Percentiles rank a stretch among this genome's conserved stretches.
These are phyloP conservation scores for Peromyscus nudipes DNA, from an alignment of 2,797 vertebrate genomes.

Conservation along the genomic window DNA sequence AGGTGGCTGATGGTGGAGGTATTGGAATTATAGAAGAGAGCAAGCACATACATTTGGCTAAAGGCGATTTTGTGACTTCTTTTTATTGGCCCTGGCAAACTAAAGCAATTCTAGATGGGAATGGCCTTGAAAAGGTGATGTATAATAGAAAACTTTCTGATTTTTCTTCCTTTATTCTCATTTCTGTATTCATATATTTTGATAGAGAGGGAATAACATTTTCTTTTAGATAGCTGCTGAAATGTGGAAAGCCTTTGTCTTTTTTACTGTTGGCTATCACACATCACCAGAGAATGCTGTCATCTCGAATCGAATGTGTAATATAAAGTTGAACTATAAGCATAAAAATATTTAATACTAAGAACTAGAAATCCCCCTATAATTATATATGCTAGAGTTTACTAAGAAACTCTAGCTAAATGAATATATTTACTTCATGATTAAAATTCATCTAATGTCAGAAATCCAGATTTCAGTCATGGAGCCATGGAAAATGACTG, in stretches of 20 bases:
- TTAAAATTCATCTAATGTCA: conserved; percentile 53
- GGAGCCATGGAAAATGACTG: conserved; percentile 45
- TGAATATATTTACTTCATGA: conserved; percentile 55
- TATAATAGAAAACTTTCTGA: neutral
- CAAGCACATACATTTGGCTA: conserved; percentile 84
- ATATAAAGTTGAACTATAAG: conserved; percentile 51
- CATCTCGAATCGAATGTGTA: conserved; percentile 9
- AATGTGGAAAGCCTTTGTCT: conserved; percentile 36
- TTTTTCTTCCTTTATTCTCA: neutral
- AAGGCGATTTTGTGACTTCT: conserved; percentile 93
- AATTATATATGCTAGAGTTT: conserved; percentile 46
- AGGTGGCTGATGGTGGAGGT: conserved; percentile 94
- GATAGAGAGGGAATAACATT: neutral
- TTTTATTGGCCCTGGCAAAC: conserved; percentile 98
- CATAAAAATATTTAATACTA: conserved; percentile 17
- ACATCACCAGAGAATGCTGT: neutral
- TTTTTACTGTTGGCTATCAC: neutral
- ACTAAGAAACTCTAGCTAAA: conserved; percentile 28
- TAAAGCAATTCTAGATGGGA: conserved; percentile 90
- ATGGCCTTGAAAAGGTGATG: conserved; percentile 92
- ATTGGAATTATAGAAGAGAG: conserved; percentile 94
- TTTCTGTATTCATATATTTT: conserved; percentile 52
- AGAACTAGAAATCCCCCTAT: neutral
- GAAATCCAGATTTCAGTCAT: conserved; percentile 43
- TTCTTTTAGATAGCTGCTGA: conserved; percentile 47